Evolutionary conservation across 1,140 invertebrate species (phyloP).

Genomic region (Panagrolaimus sp.): DNA sequence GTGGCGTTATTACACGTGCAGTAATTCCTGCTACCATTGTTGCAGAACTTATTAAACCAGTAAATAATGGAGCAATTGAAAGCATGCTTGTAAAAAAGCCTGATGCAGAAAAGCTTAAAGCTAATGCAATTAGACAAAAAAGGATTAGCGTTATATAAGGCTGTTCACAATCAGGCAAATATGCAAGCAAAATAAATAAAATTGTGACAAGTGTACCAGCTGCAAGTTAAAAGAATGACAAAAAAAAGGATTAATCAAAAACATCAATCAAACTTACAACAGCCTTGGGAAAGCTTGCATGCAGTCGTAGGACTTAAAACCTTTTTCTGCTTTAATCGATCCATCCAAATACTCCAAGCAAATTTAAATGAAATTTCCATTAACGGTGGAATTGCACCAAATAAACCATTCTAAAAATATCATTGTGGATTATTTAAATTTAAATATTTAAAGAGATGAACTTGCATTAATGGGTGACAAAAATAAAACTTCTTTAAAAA

Average conservation of each 20-base stretch:
- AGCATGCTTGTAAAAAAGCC: conserved; percentile 45
- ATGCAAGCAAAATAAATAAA: conserved; percentile 27
- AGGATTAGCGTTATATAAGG: conserved; percentile 28
- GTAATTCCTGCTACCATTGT: conserved; percentile 35
- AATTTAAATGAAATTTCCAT: conserved; percentile 33
- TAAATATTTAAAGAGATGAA: background rate
- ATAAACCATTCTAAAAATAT: conserved; percentile 38
- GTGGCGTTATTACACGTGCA: conserved; percentile 31
- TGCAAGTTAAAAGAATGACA: conserved; percentile 28
- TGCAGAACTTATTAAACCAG: conserved; percentile 39
- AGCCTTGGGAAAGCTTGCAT: conserved; percentile 40
- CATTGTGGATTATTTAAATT: background rate
- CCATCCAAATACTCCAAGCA: conserved; percentile 36
- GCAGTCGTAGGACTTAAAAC: conserved; percentile 29
- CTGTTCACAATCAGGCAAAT: conserved; percentile 25
- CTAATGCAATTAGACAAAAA: conserved; percentile 32
- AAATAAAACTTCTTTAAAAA: conserved; percentile 41
- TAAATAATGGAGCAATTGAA: conserved; percentile 37
- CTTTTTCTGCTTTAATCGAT: conserved; percentile 40
- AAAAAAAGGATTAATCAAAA: background rate
- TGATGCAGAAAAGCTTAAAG: conserved; percentile 33
- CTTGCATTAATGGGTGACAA: conserved; percentile 34
- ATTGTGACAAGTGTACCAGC: conserved; percentile 28
- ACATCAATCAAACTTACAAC: conserved; percentile 31
- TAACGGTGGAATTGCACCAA: conserved; percentile 35